Base-by-base conservation (phyloP, 2,797 vertebrate genomes). In the Karalla daura region DNA sequence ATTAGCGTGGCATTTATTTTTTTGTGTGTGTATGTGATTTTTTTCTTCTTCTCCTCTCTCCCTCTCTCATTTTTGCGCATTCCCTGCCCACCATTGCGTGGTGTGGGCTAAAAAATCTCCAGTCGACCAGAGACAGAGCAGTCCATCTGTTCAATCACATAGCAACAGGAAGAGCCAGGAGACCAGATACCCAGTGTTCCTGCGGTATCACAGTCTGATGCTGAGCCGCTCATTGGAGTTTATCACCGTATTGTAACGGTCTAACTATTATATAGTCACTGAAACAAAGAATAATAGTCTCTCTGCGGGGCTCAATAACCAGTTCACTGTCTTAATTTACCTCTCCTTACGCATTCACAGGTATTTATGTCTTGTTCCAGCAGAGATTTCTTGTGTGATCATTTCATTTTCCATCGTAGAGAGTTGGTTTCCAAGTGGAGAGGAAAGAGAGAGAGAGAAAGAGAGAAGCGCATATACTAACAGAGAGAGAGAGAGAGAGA, bases 111-210 rank as follows among this genome's bases (percentile, higher is more conserved):
- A 79, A n/a, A 63, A 91, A 80, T 41, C 88, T 87, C 78, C 66
- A 86, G 70, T 70, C 84, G 78, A 88, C 63, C 78, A 75, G 82
- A 86, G 80, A 86, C 83, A 75, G 86, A 87, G 82, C 70, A 81
- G 85, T 86, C 88, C 88, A 91, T 91, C 91, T 91, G 89, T 90
- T 90, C 90, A 63, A 87, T 91, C 87, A 91, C 91, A 89, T 91
- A 91, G 90, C 90, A 91, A 92, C 89, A 90, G 84, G 82, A 88
- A 88, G 74, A 78, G 71, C 70, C 40, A 68, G 69, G 67, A 81
- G 54, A 80, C 45, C 20, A 46, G 33, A 60, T 15, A 18, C 21
- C 8, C 20, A 60, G 28, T 49, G 59, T 65, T 55, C 53, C 23
- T 32, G 56, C 36, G 20, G 33, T 40, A 69, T 55, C 5, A 52